Conservation (phyloP, 2,113 vertebrate genomes). For the Eurystomus gularis region DNA sequence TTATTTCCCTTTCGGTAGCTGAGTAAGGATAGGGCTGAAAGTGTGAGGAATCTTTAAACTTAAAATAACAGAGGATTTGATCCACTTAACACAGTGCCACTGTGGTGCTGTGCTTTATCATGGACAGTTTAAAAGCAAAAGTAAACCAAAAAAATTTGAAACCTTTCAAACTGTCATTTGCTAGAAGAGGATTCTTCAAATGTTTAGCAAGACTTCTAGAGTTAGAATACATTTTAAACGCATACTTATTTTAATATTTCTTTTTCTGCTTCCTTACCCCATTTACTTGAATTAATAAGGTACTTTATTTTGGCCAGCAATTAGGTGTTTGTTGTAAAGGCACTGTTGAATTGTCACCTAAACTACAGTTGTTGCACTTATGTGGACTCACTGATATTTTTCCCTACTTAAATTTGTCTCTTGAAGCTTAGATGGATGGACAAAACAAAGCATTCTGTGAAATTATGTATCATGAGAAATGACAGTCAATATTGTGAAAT, state of each 20-base stretch:
- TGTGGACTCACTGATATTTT: background rate
- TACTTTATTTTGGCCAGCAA: background rate
- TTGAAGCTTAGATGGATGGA: background rate
- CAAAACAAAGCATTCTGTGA: background rate
- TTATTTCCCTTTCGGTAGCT: background rate
- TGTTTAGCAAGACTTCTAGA: background rate
- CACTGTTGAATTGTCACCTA: background rate
- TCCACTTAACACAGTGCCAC: background rate
- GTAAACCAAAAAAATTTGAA: background rate
- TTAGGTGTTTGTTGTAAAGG: background rate
- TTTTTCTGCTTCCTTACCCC: background rate
- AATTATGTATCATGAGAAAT: background rate
- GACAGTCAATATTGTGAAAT: background rate
- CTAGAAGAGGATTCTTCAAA: background rate
- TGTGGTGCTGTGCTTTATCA: background rate
- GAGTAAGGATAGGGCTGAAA: conserved; percentile 17
- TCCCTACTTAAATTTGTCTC: background rate
- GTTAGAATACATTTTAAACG: background rate
- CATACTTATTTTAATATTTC: background rate
- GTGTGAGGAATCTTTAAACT: background rate
- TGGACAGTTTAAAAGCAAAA: background rate
- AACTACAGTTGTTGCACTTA: background rate
- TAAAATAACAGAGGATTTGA: background rate
- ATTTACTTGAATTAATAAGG: background rate
- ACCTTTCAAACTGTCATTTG: background rate